Percentiles rank a stretch among this genome's conserved stretches.
Evolutionary conservation across 2,113 vertebrate genomes (phyloP).

Genomic region (Psammodynastes pulverulentus): DNA sequence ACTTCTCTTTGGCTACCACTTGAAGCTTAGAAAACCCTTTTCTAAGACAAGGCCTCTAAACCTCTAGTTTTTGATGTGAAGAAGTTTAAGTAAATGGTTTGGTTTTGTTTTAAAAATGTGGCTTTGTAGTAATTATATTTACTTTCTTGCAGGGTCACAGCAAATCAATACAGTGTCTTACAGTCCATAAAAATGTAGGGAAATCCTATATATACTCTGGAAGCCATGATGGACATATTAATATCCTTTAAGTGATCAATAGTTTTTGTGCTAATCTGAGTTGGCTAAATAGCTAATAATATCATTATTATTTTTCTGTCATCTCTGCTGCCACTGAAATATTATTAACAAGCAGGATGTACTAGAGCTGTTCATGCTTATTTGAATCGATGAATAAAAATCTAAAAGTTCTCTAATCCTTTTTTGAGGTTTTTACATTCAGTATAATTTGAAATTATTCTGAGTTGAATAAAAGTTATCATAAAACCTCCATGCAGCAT

Average conservation of each 20-base stretch:
- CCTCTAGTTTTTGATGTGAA: not conserved
- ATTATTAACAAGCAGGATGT: not conserved
- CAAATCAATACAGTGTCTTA: conserved; percentile 94
- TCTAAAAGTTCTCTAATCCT: too few relatives aligned
- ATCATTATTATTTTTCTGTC: not conserved
- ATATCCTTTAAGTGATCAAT: conserved; percentile 84
- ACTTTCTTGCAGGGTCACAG: conserved; percentile 82
- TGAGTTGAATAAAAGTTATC: not conserved
- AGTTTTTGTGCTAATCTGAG: not conserved
- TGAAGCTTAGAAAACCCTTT: not conserved
- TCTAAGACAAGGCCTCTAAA: not conserved
- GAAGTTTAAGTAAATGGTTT: not conserved
- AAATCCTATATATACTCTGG: conserved; percentile 87
- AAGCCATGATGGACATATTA: conserved; percentile 94
- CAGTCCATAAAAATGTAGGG: conserved; percentile 81
- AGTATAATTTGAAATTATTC: not conserved
- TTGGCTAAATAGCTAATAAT: not conserved
- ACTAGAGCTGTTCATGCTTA: not conserved
- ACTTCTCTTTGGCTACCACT: not conserved
- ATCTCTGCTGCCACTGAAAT: not conserved
- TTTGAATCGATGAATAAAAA: not conserved
- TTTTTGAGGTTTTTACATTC: not conserved
- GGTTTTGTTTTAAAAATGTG: not conserved
- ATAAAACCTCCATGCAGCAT: not conserved
- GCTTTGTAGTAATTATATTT: conserved; percentile 6